These are phyloP conservation scores for Serranochromis macrocephalus DNA, from an alignment of 2,113 vertebrate species.

Conservation along the genomic window DNA sequence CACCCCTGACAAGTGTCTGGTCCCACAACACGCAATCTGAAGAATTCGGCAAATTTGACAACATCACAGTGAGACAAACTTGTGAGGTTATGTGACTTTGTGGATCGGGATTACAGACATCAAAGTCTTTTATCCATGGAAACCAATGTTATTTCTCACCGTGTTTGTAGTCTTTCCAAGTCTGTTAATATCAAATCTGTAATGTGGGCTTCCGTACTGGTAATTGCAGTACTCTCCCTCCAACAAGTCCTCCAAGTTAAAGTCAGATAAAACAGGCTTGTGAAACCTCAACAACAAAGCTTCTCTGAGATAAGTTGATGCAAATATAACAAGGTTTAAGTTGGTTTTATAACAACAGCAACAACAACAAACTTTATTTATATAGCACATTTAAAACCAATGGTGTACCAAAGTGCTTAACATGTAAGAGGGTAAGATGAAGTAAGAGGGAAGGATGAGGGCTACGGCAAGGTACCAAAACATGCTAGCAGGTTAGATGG, in stretches of 20 bases:
- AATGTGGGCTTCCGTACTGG: not conserved
- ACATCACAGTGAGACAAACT: not conserved
- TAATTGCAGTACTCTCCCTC: not conserved
- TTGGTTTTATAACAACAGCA: not conserved
- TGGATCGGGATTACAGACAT: not conserved
- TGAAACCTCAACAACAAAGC: not conserved
- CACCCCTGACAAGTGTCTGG: constrained; percentile 29
- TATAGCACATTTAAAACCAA: not conserved
- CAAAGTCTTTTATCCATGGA: not conserved
- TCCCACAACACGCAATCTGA: not conserved
- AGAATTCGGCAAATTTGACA: constrained; percentile 18
- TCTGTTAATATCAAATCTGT: not conserved
- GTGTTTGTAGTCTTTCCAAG: not conserved
- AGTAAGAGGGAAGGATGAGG: not conserved
- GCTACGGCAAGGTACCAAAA: not conserved
- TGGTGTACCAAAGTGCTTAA: not conserved
- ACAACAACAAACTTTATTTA: not conserved
- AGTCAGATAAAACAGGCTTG: not conserved
- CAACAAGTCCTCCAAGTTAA: not conserved
- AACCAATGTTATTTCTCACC: not conserved
- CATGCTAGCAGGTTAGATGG: not conserved
- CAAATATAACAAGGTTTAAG: not conserved
- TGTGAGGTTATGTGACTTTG: constrained; percentile 9
- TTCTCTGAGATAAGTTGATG: not conserved
- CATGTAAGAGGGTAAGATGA: not conserved